Base-by-base conservation (phyloP, 2,797 vertebrate genomes). In the Hoplostethus atlanticus region DNA sequence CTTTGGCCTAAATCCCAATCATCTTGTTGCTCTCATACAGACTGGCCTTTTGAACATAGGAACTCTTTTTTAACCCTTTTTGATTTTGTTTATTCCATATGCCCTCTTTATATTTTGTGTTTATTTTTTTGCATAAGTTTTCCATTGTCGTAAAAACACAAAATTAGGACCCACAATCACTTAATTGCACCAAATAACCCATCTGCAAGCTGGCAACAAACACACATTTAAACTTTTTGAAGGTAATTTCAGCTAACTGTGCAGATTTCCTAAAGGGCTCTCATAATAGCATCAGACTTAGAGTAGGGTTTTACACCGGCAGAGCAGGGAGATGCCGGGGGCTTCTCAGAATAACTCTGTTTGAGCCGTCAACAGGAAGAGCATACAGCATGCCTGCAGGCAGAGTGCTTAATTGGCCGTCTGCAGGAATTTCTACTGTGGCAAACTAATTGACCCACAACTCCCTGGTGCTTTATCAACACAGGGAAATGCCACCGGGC, bases 391-490 rank as follows among this genome's bases (percentile, higher is more conserved):
- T 55, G 74, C 86, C 89, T 87, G 64, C 79, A 79, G 87, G 77
- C 86, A 66, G 54, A 68, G 50, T 71, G 73, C 88, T 89, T 93
- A 93, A 93, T 92, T 91, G 87, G 81, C 86, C 77, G 76, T 86
- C 86, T 92, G 87, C 85, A 90, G 90, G 89, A 93, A 93, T 92
- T 92, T 91, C 85, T 83, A 84, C 89, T 86, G 88, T 91, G 89
- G 92, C 91, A 86, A 89, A 92, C 90, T 94, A 93, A 93, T 92
- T 95, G 93, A 95, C 93, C 93, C 85, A 92, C 89, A 85, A 91
- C 87, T 94, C 94, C 93, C 93, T 84, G 81, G 94, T 92, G 94
- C 93, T 94, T 94, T 89, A 94, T 95, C 93, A 93, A 94, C 91
- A 90, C 85, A 73, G 79, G 83, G 90, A 88, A 93, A 89, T 60